Conservation (phyloP, 2,888 invertebrate genomes). For the Ophioninae sp. region DNA sequence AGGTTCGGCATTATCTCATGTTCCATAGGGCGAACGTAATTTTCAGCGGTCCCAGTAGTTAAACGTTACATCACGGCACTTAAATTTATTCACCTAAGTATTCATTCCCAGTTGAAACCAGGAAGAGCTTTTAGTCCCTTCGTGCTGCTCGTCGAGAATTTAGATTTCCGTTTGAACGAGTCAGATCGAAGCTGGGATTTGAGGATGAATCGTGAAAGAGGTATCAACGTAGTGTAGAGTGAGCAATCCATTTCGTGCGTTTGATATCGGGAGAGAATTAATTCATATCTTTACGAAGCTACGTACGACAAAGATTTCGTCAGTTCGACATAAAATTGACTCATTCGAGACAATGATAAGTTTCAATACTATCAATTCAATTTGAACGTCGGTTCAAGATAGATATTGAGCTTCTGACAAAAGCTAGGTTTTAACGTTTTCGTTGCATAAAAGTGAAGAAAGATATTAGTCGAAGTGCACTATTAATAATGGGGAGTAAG, state of each 20-base stretch:
- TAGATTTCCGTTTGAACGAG: constrained; percentile 55
- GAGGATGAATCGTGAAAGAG: constrained; percentile 23
- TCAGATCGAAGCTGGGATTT: constrained; percentile 45
- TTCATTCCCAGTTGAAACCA: constrained; percentile 35
- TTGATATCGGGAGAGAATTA: not conserved
- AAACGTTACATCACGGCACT: constrained; percentile 15
- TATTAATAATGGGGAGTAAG: not conserved
- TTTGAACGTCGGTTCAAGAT: not conserved
- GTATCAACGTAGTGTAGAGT: not conserved
- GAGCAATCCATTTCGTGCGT: not conserved
- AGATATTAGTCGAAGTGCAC: constrained; percentile 4
- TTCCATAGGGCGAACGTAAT: constrained; percentile 37
- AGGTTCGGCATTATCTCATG: not conserved
- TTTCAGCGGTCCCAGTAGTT: constrained; percentile 38
- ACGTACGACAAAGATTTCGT: not conserved
- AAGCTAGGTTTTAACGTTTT: constrained; percentile 2
- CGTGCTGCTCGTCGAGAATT: constrained; percentile 40
- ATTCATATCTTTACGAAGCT: not conserved
- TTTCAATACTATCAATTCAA: not conserved
- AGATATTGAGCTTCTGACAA: constrained; percentile 3
- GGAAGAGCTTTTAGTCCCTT: constrained; percentile 11
- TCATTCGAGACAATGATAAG: not conserved
- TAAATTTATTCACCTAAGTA: constrained; percentile 20
- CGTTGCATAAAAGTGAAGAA: not conserved
- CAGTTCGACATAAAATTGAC: not conserved